A percentile compares a stretch with the other conserved stretches of the same genome.
Evolutionary conservation across 2,888 invertebrate genomes (phyloP).

Genomic region (Lasioglossum calceatum): DNA sequence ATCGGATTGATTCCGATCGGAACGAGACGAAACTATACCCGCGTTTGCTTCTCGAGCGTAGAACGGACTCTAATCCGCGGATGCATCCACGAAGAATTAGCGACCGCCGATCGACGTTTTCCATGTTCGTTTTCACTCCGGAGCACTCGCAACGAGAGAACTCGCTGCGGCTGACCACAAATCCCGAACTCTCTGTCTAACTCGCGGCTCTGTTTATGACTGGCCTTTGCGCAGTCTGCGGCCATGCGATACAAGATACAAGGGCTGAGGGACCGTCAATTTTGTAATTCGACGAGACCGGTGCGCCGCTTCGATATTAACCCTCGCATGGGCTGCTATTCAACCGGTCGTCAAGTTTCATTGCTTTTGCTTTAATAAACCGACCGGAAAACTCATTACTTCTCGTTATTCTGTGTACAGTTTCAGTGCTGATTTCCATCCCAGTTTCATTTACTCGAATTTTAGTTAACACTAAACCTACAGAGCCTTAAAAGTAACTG

Average conservation of each 20-base stretch:
- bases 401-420: neutral
- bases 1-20: neutral
- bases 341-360: neutral
- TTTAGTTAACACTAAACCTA: neutral
- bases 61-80: neutral
- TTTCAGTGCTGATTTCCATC: neutral
- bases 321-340: neutral
- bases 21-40: neutral
- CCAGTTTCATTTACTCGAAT: neutral
- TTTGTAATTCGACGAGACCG: neutral
- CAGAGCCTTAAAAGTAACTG: too few species aligned
- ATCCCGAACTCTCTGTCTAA: constrained; percentile 15
- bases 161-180: constrained; percentile 19
- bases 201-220: constrained; percentile 20
- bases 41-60: neutral
- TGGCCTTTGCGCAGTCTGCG: constrained; percentile 5
- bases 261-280: neutral
- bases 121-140: constrained; percentile 26
- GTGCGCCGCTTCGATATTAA: neutral
- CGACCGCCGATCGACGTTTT: constrained; percentile 10
- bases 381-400: neutral
- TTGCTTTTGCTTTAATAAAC: neutral
- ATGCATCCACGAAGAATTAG: constrained; percentile 1
- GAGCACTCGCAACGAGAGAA: constrained; percentile 14
- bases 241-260: neutral